Conservation (phyloP, 2,113 vertebrate genomes). For the Martes martes region DNA sequence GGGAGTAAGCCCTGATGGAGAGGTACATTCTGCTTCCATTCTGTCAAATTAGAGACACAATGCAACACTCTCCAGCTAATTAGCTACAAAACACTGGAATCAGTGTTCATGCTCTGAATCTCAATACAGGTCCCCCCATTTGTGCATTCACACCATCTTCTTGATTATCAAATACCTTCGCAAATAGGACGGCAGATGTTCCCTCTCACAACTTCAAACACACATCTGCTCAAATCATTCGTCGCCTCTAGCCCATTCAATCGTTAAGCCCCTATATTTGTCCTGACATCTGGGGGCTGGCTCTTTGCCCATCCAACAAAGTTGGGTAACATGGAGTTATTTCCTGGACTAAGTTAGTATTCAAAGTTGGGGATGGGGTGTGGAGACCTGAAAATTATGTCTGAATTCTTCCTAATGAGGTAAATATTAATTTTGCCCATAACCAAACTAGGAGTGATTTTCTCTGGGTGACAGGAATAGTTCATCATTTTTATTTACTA, state of each 20-base stretch:
- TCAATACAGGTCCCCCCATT: slow-evolving; percentile 19
- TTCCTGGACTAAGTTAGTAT: neutral
- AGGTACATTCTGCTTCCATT: slow-evolving; percentile 38
- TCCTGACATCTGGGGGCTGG: slow-evolving; percentile 37
- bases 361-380: neutral
- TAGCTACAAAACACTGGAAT: slow-evolving; percentile 50
- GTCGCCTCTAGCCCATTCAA: neutral
- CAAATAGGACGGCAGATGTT: slow-evolving; percentile 57
- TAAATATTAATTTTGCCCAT: neutral
- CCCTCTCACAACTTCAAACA: neutral
- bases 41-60: slow-evolving; percentile 54
- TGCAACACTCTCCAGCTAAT: slow-evolving; percentile 60
- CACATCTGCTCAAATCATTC: slow-evolving; percentile 51
- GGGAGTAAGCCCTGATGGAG: neutral
- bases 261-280: slow-evolving; percentile 2
- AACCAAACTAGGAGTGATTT: neutral
- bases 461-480: neutral
- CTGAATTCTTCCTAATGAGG: neutral
- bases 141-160: neutral
- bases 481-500: neutral
- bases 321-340: neutral
- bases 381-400: neutral
- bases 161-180: slow-evolving; percentile 43
- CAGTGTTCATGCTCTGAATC: slow-evolving; percentile 60
- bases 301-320: neutral